Percentiles rank a stretch among this genome's conserved stretches.
Conservation (phyloP, 2,797 vertebrate species). For the Anas bernieri region DNA sequence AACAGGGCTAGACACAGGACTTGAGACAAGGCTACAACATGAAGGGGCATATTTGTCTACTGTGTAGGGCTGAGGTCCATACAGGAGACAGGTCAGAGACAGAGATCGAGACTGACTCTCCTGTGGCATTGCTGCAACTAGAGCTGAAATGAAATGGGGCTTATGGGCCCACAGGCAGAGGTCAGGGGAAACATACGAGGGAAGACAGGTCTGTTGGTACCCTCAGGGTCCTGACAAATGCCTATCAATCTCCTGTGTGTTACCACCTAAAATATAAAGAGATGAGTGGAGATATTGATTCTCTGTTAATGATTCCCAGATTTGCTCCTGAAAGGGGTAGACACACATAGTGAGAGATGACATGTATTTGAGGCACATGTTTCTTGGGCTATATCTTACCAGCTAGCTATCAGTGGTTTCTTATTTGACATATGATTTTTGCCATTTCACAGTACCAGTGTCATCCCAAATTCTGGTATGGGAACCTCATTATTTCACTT, state of each 20-base stretch:
- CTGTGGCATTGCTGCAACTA: accelerated
- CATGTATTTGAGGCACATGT: background rate
- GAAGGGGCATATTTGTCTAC: background rate
- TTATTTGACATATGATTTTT: background rate
- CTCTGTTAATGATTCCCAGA: background rate
- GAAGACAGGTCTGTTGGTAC: background rate
- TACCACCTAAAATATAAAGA: background rate
- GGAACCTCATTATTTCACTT: background rate
- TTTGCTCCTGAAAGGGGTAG: background rate
- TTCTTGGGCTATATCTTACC: background rate
- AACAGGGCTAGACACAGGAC: background rate
- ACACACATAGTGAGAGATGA: background rate
- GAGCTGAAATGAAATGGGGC: accelerated
- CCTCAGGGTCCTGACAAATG: background rate
- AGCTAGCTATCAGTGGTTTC: background rate
- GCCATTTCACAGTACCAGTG: background rate
- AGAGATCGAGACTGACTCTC: background rate
- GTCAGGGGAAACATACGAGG: background rate
- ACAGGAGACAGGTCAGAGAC: background rate
- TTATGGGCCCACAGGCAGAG: background rate
- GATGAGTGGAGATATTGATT: background rate
- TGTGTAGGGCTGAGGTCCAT: background rate
- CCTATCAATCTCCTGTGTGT: background rate
- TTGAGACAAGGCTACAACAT: background rate
- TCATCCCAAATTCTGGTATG: background rate